Percentiles rank a stretch among this genome's conserved stretches.
Conservation (phyloP, 1,140 invertebrate genomes). For the Lamellibrachia luymesi region DNA sequence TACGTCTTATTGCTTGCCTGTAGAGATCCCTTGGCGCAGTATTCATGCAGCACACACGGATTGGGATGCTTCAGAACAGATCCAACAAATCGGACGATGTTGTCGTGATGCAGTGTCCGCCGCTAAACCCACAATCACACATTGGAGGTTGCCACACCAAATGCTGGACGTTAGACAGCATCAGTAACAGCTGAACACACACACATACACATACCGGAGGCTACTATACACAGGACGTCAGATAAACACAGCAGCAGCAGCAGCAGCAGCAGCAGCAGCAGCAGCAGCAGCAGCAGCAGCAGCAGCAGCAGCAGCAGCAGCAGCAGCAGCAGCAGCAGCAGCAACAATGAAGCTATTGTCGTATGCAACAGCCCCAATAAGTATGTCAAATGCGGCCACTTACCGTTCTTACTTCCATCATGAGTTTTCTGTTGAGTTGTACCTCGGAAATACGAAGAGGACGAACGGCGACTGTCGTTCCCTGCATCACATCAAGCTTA, state of each 20-base stretch:
- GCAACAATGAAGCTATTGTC: not conserved
- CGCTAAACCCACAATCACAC: constrained; percentile 60
- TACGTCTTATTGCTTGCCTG: constrained; percentile 20
- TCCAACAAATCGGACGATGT: constrained; percentile 86
- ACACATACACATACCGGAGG: constrained; percentile 75
- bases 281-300: not conserved
- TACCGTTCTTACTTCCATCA: not conserved
- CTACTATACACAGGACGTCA: constrained; percentile 74
- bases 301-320: not conserved
- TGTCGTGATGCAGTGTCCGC: constrained; percentile 91
- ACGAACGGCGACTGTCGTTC: not conserved
- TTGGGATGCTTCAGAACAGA: constrained; percentile 75
- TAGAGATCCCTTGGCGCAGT: constrained; percentile 86
- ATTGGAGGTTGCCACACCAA: not conserved
- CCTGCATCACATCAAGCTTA: not conserved
- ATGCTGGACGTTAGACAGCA: not conserved
- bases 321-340: not conserved
- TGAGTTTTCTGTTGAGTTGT: not conserved
- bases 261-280: constrained; percentile 7
- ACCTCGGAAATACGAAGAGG: not conserved
- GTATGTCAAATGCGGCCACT: not conserved
- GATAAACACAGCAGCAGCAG: constrained; percentile 62
- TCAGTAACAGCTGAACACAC: too few species aligned
- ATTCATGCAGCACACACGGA: constrained; percentile 79
- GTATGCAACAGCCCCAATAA: not conserved